phyloP scores from a whole-genome alignment of 1,140 invertebrate species.

The Drosophila quadrilineata region DNA sequence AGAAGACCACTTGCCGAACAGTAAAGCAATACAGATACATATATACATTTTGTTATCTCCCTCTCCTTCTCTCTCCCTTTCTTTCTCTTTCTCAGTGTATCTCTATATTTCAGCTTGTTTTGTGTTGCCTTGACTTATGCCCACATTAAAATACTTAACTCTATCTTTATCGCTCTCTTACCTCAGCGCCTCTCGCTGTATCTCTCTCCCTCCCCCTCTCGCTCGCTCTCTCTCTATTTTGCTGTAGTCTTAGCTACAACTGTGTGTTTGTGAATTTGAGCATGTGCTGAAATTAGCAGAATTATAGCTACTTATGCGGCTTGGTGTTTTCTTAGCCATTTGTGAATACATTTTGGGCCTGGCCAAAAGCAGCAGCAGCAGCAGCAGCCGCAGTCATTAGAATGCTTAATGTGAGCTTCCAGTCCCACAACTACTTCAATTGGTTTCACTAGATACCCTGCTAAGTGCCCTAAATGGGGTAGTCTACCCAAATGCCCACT shows the following conservation, averaged over 20 bases:
- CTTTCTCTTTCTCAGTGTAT: not conserved
- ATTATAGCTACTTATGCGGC: constrained; percentile 62
- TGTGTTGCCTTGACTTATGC: constrained; percentile 22
- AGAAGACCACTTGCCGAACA: constrained; percentile 1
- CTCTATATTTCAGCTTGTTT: no score
- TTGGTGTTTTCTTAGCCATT: constrained; percentile 45
- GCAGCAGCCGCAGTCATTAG: constrained; percentile 48
- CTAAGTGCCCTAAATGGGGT: no score
- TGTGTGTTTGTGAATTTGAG: constrained; percentile 7
- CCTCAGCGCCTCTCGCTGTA: not conserved
- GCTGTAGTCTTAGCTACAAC: no score
- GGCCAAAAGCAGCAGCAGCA: constrained; percentile 23
- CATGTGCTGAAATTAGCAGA: constrained; percentile 48
- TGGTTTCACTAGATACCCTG: constrained; percentile 2
- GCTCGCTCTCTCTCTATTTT: not conserved
- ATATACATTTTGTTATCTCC: no score
- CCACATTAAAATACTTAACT: constrained; percentile 22
- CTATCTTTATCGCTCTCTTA: constrained; percentile 11
- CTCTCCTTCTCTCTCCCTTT: not conserved
- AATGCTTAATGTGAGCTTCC: constrained; percentile 50
- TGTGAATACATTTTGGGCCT: constrained; percentile 28
- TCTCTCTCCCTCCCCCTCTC: no score
- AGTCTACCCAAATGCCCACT: no score
- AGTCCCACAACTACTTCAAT: constrained; percentile 20
- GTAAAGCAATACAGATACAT: not conserved